Percentiles rank a stretch among this genome's conserved stretches.
Conservation (phyloP, 2,113 vertebrate species). For the Bos javanicus region DNA sequence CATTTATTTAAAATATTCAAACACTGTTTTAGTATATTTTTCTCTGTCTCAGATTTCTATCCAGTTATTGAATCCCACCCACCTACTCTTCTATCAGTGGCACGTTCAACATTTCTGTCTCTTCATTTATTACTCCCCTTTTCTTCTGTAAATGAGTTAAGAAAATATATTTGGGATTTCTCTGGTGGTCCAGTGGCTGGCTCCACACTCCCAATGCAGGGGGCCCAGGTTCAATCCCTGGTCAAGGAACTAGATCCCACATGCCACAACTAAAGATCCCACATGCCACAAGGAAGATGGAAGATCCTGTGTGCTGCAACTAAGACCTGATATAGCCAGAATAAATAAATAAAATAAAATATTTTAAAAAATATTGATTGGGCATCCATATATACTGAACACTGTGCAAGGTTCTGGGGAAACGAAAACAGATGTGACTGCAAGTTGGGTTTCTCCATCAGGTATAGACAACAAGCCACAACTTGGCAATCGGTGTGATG, state of each 20-base stretch:
- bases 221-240: neutral
- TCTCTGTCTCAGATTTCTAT: neutral
- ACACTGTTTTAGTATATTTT: neutral
- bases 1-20: conserved; percentile 21
- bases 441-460: neutral
- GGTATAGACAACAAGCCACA: neutral
- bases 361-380: neutral
- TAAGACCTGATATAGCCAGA: neutral
- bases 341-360: neutral
- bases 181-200: neutral
- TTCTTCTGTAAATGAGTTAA: neutral
- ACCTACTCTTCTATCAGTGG: neutral
- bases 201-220: neutral
- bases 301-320: neutral
- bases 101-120: neutral
- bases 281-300: neutral
- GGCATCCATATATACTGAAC: neutral
- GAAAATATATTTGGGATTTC: neutral
- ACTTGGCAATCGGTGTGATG: too few species aligned
- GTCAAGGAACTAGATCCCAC: neutral
- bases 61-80: neutral
- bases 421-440: neutral
- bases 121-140: neutral
- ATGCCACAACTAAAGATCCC: neutral
- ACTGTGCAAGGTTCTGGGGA: neutral